Conservation (phyloP, 2,113 vertebrate genomes). For the Microcebus griseorufus region DNA sequence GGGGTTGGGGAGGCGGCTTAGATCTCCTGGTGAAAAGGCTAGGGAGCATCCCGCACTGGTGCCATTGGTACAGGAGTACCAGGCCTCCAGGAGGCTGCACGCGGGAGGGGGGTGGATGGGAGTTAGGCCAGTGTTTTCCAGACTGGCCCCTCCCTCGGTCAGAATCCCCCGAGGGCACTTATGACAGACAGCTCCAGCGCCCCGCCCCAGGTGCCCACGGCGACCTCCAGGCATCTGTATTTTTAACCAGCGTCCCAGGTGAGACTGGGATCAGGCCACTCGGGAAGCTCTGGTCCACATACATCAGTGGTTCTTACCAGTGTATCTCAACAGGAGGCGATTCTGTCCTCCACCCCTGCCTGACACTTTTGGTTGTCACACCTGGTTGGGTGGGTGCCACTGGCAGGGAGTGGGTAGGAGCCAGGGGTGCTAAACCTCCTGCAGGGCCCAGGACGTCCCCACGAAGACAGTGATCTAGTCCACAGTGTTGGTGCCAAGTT, state of each 20-base stretch:
- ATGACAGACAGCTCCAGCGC: neutral
- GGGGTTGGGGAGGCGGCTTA: no score
- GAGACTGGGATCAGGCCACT: neutral
- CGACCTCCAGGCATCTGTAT: neutral
- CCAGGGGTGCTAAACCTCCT: neutral
- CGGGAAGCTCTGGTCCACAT: neutral
- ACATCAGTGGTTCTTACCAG: neutral
- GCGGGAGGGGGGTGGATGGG: fast-evolving
- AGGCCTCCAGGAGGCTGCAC: neutral
- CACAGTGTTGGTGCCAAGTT: fast-evolving
- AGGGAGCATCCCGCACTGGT: fast-evolving
- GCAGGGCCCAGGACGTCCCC: fast-evolving
- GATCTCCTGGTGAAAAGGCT: neutral
- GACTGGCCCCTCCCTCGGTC: no score
- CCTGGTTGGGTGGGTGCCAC: neutral
- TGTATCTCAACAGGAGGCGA: neutral
- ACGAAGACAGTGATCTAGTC: no score
- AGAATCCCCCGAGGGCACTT: neutral
- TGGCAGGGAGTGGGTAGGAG: neutral
- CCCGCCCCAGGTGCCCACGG: no score
- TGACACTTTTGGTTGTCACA: neutral
- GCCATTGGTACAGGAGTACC: fast-evolving
- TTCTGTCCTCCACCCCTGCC: neutral
- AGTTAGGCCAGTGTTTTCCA: neutral
- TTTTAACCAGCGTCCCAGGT: neutral